Evolutionary conservation across 2,113 vertebrate genomes (phyloP), one percentile per base, ranked within the genome.

Genomic region (Epinephelus fuscoguttatus): DNA sequence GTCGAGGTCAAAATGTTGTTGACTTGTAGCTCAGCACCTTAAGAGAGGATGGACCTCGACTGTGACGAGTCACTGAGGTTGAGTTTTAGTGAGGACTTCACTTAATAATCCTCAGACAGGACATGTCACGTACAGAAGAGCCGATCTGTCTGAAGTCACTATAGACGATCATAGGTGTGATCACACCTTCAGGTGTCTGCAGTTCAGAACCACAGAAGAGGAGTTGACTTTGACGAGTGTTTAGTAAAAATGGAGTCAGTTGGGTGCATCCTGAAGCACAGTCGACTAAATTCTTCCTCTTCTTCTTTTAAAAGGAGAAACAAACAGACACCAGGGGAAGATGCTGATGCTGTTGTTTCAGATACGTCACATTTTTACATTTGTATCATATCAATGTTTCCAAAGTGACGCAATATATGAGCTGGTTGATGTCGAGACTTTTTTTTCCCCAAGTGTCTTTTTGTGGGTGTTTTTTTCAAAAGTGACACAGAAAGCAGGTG

Each of bases 101-200:
- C 70, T 55, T 23, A 12, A 4, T 76, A 53, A 66, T 80, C 72
- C 64, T 21, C 14, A 56, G 42, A n/a, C 67, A 7, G 37, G 62
- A 71, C 1, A 37, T 4, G 66, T 19, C n/a, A 50, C n/a, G 25
- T 15, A 55, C 50, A 11, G 3, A 11, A 21, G 42, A 60, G 25
- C 6, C 0, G 7, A 1, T 56, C 57, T 56, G 52, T 78, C 53
- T 6, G 9, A 68, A 70, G 76, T 66, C 57, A 49, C 50, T 3
- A 18, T 6, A 50, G 4, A 21, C 1, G 8, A 21, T 17, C 1
- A 52, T 23, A 71, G 81, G 75, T 52, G 70, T 56, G 75, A 70
- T 84, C 78, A 33, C 84, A 84, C 75, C 71, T 79, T 19, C 0
- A 19, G 25, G 61, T 14, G 15, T 66, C 52, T 67, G 11, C n/a